Evolutionary conservation across 1,140 invertebrate genomes (phyloP).

Genomic region (Philotrypesis tridentata): DNA sequence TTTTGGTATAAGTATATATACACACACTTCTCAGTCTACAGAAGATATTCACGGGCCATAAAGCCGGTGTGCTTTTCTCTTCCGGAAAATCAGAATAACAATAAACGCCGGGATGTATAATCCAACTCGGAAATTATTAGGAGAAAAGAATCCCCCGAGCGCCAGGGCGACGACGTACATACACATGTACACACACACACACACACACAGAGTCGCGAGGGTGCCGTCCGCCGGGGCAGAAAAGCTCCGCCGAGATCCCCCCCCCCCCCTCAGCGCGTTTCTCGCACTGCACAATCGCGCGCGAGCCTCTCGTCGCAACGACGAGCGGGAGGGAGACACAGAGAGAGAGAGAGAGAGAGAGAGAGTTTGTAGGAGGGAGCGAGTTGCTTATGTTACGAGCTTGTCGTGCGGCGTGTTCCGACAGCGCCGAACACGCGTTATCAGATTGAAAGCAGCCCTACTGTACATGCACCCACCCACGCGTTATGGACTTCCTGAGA

Average conservation of each 20-base stretch:
- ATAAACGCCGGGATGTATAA: neutral
- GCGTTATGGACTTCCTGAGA: neutral
- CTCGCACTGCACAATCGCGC: neutral
- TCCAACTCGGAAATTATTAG: neutral
- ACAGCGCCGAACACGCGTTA: slow-evolving; percentile 56
- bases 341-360: neutral
- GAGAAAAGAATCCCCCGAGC: neutral
- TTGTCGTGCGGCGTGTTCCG: slow-evolving; percentile 56
- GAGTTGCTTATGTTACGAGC: slow-evolving; percentile 49
- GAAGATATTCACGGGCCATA: slow-evolving; percentile 66
- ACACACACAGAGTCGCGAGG: too few relatives aligned
- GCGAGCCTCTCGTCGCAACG: neutral
- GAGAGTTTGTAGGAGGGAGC: too few relatives aligned
- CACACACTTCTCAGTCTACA: neutral
- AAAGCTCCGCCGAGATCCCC: neutral
- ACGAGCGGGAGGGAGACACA: too few relatives aligned
- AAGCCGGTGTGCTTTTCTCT: slow-evolving; percentile 52
- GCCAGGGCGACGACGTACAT: neutral
- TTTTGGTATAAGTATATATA: neutral
- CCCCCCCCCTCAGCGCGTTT: neutral
- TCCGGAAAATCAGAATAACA: neutral
- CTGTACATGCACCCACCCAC: too few relatives aligned
- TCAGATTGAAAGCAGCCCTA: slow-evolving; percentile 63
- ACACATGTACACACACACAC: too few relatives aligned
- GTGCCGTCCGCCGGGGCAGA: neutral